These are phyloP conservation scores for Limosa lapponica DNA, from an alignment of 2,797 vertebrate genomes.

Conservation along the genomic window DNA sequence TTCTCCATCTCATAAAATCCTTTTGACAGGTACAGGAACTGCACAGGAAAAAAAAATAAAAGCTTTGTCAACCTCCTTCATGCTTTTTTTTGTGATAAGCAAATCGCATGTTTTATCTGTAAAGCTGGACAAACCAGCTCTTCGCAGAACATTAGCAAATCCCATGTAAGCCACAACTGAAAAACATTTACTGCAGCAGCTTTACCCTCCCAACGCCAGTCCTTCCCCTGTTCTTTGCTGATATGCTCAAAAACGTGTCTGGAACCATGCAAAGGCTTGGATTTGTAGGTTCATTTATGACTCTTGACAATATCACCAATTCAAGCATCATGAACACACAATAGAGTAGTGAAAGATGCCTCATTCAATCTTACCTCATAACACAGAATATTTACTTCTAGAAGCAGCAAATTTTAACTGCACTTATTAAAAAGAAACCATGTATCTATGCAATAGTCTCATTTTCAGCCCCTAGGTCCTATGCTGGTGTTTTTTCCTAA, in stretches of 20 bases:
- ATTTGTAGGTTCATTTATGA: neutral
- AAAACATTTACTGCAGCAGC: neutral
- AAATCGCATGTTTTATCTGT: neutral
- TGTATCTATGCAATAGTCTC: accelerated
- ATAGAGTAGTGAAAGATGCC: neutral
- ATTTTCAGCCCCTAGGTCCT: neutral
- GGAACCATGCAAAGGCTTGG: neutral
- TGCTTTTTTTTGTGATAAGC: neutral
- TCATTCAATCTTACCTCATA: neutral
- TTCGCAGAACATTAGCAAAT: neutral
- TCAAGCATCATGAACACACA: neutral
- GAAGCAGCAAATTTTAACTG: neutral
- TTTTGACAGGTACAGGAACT: neutral
- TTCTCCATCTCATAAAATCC: neutral
- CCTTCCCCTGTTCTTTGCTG: neutral
- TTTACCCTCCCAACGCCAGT: neutral
- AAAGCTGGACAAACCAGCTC: slow-evolving; percentile 9
- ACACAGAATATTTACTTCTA: neutral
- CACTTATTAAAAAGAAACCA: neutral
- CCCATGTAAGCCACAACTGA: neutral
- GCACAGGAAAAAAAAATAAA: neutral
- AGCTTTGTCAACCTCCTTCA: accelerated
- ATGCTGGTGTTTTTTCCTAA: neutral
- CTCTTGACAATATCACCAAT: neutral
- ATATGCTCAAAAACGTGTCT: accelerated